These are phyloP conservation scores for Pungitius pungitius DNA, from an alignment of 2,113 vertebrate genomes.

Conservation along the genomic window DNA sequence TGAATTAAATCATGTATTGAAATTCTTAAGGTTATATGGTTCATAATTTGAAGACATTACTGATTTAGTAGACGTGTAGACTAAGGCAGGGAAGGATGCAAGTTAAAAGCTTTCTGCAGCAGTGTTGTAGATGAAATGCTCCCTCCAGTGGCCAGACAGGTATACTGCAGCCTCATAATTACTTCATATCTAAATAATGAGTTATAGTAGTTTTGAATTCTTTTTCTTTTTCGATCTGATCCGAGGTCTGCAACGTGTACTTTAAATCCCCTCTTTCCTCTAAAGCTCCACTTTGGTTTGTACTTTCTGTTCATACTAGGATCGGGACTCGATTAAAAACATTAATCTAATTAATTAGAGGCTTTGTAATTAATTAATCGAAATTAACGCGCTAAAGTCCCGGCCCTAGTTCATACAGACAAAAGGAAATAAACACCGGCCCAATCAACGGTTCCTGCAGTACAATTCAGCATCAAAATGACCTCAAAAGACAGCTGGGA, in stretches of 20 bases:
- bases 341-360: no score
- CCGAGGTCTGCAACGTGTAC: neutral
- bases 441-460: neutral
- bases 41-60: no score
- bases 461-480: constrained; percentile 12
- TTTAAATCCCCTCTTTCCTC: neutral
- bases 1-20: neutral
- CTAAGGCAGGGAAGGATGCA: no score
- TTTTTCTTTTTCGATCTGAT: no score
- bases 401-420: neutral
- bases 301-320: no score
- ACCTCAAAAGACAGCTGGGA: constrained; percentile 3
- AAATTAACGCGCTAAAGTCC: no score
- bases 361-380: no score
- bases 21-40: no score
- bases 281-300: neutral
- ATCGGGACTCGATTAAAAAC: no score
- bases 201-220: constrained; percentile 12
- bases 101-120: no score
- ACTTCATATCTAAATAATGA: neutral
- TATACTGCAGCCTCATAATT: constrained; percentile 17
- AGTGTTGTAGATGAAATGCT: neutral
- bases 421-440: constrained; percentile 1
- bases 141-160: constrained; percentile 7
- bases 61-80: no score